Conservation (phyloP, 2,797 vertebrate species). For the Buceros bicornis region DNA sequence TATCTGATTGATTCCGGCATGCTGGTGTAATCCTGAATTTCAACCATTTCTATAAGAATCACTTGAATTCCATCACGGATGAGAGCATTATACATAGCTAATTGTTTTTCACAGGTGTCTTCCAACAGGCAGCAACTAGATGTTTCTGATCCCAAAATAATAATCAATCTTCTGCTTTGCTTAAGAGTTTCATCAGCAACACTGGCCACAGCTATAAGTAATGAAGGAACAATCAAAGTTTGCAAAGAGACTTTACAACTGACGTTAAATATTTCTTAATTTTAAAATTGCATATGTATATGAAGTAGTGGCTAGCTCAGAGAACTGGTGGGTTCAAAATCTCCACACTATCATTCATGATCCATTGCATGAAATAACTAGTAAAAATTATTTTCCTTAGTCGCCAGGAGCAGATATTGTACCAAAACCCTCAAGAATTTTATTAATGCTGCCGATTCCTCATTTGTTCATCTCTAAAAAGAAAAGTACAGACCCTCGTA, state of each 20-base stretch:
- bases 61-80: constrained; percentile 80
- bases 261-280: background rate
- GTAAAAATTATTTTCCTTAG: background rate
- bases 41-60: constrained; percentile 88
- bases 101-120: constrained; percentile 83
- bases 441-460: background rate
- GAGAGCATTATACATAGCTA: constrained; percentile 86
- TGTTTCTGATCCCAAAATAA: constrained; percentile 76
- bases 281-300: background rate
- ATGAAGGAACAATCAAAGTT: background rate
- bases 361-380: background rate
- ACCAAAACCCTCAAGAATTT: background rate
- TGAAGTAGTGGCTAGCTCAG: background rate
- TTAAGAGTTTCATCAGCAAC: constrained; percentile 86
- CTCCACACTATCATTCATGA: background rate
- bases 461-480: background rate
- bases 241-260: background rate
- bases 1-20: constrained; percentile 89
- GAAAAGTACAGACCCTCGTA: background rate
- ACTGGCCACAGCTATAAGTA: constrained; percentile 82
- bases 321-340: background rate
- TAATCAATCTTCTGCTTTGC: constrained; percentile 87
- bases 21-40: constrained; percentile 78
- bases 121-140: constrained; percentile 36
- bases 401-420: background rate